Evolutionary conservation across 2,888 invertebrate species (phyloP), one percentile per base, ranked within the genome.

Genomic region (Abrostola tripartita): DNA sequence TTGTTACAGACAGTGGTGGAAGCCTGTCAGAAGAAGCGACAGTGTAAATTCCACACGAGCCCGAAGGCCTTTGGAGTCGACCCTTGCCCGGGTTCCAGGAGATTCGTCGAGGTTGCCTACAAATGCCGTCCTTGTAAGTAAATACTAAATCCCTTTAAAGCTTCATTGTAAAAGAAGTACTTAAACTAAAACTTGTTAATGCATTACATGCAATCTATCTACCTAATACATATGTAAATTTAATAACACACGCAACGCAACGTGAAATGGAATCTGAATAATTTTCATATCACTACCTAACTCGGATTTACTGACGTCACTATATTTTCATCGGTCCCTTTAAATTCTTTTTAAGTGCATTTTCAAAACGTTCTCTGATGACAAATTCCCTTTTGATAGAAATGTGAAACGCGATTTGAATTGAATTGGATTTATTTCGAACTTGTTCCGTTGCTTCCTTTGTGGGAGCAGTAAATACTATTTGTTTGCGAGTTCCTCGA

Each of bases 81-180:
- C 94, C 98, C 99, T 0, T 99, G 99, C 88, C 98, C 98, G 10
- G 97, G 97, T 35, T 97, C 98, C 66, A 95, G 97, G 75, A 98
- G 99, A 92, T 99, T 98, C 95, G 97, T 99, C 78, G 98, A 99
- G 95, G 98, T 99, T 75, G 98, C 98, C 81, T 99, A 98, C 95
- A 99, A 99, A 94, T 99, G 99, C 95, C 96, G 98, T 92, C 99
- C 99, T 87, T 98, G 99, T 99, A 95, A 98, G 98, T 97, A 74
- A 6, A n/a, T 1, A 35, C 5, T 44, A 0, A 7, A 5, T 36
- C 38, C 4, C 24, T 24, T 24, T 24, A 24, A 12, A 42, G 7
- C 12, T 42, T n/a, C 6, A 42, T 44, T 5, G 2, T 14, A 5
- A 9, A 14, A 44, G 24, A n/a, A n/a, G n/a, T n/a, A n/a, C n/a